These are phyloP conservation scores for Chydorus sphaericus DNA, from an alignment of 2,888 invertebrate species.

Conservation along the genomic window DNA sequence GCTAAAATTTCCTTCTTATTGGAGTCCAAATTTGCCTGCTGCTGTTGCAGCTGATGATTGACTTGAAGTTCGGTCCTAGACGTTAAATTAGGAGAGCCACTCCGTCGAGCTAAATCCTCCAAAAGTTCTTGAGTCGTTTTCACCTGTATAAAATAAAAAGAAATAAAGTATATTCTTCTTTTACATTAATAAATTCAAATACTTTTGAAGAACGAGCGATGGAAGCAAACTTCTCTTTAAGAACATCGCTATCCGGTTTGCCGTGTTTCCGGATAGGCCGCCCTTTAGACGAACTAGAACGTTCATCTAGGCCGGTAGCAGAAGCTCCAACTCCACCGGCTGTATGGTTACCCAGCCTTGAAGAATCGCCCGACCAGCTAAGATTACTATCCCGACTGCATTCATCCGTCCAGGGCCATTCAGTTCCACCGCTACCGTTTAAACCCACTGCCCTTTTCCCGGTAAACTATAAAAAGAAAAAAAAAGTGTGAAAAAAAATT, in stretches of 20 bases:
- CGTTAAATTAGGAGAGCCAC: constrained; percentile 13
- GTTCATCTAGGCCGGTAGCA: neutral
- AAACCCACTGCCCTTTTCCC: constrained; percentile 1
- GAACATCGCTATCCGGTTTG: constrained; percentile 27
- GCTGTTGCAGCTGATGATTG: constrained; percentile 1
- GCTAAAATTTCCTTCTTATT: constrained; percentile 31
- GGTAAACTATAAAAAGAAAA: neutral
- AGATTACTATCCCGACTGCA: constrained; percentile 24
- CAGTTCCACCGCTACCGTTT: constrained; percentile 8
- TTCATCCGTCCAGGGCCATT: constrained; percentile 19
- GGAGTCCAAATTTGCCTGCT: neutral
- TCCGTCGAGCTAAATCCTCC: constrained; percentile 41
- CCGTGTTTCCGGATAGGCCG: neutral
- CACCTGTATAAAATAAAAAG: constrained; percentile 27
- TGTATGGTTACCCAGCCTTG: neutral
- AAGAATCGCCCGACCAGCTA: constrained; percentile 9
- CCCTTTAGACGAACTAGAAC: neutral
- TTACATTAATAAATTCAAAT: neutral
- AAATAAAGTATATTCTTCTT: neutral
- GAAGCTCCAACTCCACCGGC: neutral
- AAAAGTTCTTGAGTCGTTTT: constrained; percentile 68
- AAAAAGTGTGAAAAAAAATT: neutral
- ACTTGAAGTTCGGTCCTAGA: constrained; percentile 7
- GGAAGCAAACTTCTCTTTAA: constrained; percentile 41
- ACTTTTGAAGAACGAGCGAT: constrained; percentile 42